Evolutionary conservation across 2,888 invertebrate species (phyloP).

Genomic region (Ecliptopera silaceata): DNA sequence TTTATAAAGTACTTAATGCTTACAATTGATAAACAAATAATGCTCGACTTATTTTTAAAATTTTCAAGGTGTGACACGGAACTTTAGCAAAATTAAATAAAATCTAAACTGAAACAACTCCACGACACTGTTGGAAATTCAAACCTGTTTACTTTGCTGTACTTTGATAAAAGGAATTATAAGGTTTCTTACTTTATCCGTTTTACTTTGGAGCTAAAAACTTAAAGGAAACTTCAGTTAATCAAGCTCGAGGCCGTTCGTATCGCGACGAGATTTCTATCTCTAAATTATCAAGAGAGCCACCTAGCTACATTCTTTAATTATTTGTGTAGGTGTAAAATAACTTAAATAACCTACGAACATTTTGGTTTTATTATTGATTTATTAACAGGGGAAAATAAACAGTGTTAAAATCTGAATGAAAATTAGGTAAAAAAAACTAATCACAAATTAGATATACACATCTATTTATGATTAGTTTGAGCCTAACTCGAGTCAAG

Average conservation of each 20-base stretch:
- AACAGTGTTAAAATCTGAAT: too few relatives aligned
- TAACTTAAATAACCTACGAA: too few relatives aligned
- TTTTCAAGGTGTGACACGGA: too few relatives aligned
- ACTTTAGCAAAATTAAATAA: neutral
- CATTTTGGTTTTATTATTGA: too few relatives aligned
- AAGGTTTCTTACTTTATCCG: conserved; percentile 1
- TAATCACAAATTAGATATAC: too few relatives aligned
- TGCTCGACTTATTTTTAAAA: too few relatives aligned
- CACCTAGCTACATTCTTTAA: conserved; percentile 36
- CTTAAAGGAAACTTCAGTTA: conserved; percentile 72
- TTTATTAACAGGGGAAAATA: too few relatives aligned
- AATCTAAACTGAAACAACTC: neutral
- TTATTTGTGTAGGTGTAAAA: neutral
- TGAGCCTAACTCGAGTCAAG: too few relatives aligned
- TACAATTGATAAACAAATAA: too few relatives aligned
- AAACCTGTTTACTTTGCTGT: neutral
- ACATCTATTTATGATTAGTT: too few relatives aligned
- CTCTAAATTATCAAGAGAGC: conserved; percentile 62
- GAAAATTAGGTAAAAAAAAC: too few relatives aligned
- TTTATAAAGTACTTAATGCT: too few relatives aligned
- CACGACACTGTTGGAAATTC: neutral
- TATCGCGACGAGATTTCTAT: conserved; percentile 69
- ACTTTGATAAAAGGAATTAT: neutral
- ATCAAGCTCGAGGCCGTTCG: conserved; percentile 60
- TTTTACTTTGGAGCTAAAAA: conserved; percentile 51